Conservation (phyloP, 1,140 invertebrate species). For the Drosophila ohnishii region DNA sequence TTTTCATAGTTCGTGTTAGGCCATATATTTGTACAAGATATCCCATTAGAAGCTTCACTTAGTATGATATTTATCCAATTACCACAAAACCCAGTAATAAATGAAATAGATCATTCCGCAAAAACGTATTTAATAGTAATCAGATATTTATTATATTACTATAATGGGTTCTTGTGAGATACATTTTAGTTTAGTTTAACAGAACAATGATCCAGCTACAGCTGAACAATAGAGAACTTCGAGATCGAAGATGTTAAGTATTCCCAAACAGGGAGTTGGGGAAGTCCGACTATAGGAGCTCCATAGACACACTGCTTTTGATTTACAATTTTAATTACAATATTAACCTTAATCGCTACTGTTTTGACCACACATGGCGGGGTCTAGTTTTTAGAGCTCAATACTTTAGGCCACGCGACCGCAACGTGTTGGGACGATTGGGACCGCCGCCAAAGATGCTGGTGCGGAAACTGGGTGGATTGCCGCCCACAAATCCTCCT, state of each 20-base stretch:
- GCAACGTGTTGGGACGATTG: conserved; percentile 61
- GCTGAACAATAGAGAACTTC: background rate
- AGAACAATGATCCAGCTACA: background rate
- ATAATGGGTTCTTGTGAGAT: background rate
- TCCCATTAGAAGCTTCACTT: background rate
- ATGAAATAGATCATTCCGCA: background rate
- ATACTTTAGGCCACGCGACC: conserved; percentile 80
- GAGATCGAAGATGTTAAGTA: conserved; percentile 6
- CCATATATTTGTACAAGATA: too few species aligned
- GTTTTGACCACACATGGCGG: background rate
- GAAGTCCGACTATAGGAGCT: background rate
- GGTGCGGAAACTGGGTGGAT: conserved; percentile 20
- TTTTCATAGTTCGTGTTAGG: too few species aligned
- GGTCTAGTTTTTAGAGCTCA: conserved; percentile 35
- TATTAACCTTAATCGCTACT: conserved; percentile 30
- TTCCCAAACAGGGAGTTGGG: background rate
- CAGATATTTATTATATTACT: conserved; percentile 2
- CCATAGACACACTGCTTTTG: background rate
- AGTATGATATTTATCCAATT: background rate
- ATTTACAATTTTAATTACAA: conserved; percentile 37
- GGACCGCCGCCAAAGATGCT: conserved; percentile 37
- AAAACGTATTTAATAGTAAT: background rate
- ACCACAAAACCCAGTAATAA: background rate
- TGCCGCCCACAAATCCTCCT: conserved; percentile 5
- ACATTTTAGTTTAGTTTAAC: conserved; percentile 3